Evolutionary conservation across 2,797 vertebrate species (phyloP), one percentile per base, ranked within the genome.

Genomic region (Nyctalus aviator): DNA sequence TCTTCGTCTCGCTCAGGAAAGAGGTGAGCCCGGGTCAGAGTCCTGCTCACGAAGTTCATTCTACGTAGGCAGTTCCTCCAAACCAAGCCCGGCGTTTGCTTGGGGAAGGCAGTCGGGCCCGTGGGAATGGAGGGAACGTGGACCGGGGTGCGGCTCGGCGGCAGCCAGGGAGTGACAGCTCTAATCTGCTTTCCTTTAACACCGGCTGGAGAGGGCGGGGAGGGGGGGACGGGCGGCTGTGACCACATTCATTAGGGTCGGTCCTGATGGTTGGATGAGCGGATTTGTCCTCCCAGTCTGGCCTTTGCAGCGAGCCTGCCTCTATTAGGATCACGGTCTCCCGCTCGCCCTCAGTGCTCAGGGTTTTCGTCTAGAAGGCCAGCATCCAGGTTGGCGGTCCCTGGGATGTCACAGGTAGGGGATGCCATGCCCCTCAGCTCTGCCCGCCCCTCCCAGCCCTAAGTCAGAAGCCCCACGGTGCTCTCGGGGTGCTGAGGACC

Each of bases 171-270:
- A 90, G 94, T 83, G 0, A 27, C 95, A n/a, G 79, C 84, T 94
- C 93, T 97, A 97, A 98, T 97, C 96, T 1, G 94, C 95, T 97
- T 97, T 97, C 3, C 37, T 6, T 41, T 41, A 41, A 41, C 86
- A 6, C n/a, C 73, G 76, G 73, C 71, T 71, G 69, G 91, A 97
- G 83, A 55, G 41, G 48, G 94, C 76, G 0, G 82, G 94, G 68
- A 20, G 81, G 77, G 92, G 55, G 78, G 72, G 32, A 2, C 9
- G 25, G 0, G 41, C 53, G 30, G 55, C 5, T 88, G 71, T 66
- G 83, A 0, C 0, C 68, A 46, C 55, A 66, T 4, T 41, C 62
- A 15, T 0, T 0, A 75, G 9, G 71, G 71, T 46, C 3, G 18
- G 88, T 7, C 15, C 1, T 0, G 46, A 5, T 11, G 41, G 20